These are phyloP conservation scores for Hippopotamus amphibius DNA, from an alignment of 2,113 vertebrate species.

Conservation along the genomic window DNA sequence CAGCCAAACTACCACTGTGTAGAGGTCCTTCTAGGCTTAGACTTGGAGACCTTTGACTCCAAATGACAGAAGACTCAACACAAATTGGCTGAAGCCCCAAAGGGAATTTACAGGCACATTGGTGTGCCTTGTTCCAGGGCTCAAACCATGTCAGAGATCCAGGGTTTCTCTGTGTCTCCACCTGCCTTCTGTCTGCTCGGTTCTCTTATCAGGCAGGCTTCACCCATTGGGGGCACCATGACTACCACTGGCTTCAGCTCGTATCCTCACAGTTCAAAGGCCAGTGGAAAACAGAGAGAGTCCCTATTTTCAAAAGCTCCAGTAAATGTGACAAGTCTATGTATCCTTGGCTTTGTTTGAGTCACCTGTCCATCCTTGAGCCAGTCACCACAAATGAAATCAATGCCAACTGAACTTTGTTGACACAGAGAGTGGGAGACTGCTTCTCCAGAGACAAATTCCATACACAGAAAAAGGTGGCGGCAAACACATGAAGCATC, in stretches of 20 bases:
- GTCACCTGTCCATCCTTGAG: background rate
- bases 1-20: background rate
- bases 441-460: background rate
- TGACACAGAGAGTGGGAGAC: too few relatives aligned
- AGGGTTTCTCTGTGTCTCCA: background rate
- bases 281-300: background rate
- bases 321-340: background rate
- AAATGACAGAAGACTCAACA: background rate
- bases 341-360: background rate
- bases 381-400: background rate
- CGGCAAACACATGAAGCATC: background rate
- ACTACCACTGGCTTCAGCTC: background rate
- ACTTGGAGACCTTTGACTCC: background rate
- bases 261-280: background rate
- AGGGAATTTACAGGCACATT: background rate
- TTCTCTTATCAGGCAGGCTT: background rate
- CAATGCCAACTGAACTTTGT: background rate
- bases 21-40: conserved; percentile 1
- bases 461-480: background rate
- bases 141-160: background rate
- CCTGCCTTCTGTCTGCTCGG: background rate
- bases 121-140: background rate
- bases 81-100: background rate
- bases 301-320: background rate
- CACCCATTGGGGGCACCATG: background rate